Conservation (phyloP, 2,888 invertebrate species). For the Eueremaeus valkanovi region DNA sequence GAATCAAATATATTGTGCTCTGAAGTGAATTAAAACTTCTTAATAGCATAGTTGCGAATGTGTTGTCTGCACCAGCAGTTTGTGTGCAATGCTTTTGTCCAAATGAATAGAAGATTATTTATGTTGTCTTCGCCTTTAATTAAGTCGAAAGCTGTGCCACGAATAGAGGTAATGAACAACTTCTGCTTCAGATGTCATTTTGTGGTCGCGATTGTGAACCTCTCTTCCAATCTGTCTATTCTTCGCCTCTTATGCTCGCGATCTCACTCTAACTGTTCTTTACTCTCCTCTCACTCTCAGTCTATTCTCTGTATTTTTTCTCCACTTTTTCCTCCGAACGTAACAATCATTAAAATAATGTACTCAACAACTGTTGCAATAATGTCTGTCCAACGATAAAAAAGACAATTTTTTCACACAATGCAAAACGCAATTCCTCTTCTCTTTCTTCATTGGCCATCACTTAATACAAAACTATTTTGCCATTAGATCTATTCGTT, state of each 20-base stretch:
- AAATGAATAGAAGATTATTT: slow-evolving; percentile 2
- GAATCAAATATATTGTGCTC: not conserved
- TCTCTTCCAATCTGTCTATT: not conserved
- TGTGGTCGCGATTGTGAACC: slow-evolving; percentile 5
- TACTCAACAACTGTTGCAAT: slow-evolving; percentile 31
- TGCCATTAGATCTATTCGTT: not conserved
- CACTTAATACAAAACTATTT: not conserved
- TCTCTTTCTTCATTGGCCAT: not conserved
- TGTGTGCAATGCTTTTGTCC: not conserved
- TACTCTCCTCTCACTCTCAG: not conserved
- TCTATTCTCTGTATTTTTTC: not conserved
- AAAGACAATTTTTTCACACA: slow-evolving; percentile 16
- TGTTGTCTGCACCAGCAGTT: not conserved
- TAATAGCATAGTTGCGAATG: not conserved
- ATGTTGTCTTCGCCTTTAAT: not conserved
- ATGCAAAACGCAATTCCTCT: slow-evolving; percentile 12
- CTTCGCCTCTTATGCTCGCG: not conserved
- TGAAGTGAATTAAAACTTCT: not conserved
- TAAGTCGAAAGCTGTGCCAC: not conserved
- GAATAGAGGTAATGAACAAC: not conserved
- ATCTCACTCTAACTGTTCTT: not conserved
- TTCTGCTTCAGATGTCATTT: slow-evolving; percentile 20
- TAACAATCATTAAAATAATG: slow-evolving; percentile 27
- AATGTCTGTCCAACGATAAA: not conserved
- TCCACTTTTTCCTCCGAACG: not conserved